These are phyloP conservation scores for Metopia argyrocephala DNA, from an alignment of 2,888 invertebrate genomes.

Conservation along the genomic window DNA sequence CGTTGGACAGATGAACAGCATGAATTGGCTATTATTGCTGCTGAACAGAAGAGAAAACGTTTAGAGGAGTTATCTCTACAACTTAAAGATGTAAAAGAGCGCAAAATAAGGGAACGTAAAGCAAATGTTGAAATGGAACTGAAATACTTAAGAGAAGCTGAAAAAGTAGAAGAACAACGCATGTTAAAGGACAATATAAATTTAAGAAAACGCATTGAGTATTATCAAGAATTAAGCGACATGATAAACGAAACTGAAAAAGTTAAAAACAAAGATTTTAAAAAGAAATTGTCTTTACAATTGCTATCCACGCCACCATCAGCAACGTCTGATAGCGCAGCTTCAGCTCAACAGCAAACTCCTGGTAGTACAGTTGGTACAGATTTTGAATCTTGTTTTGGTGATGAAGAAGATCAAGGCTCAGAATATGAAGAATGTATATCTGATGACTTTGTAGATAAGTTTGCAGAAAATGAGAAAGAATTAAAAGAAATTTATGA, in stretches of 20 bases:
- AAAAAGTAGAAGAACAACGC: slow-evolving; percentile 70
- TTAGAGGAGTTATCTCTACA: slow-evolving; percentile 72
- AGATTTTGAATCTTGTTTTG: slow-evolving; percentile 71
- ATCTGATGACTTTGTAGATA: slow-evolving; percentile 67
- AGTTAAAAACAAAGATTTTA: slow-evolving; percentile 10
- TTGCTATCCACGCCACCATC: slow-evolving; percentile 19
- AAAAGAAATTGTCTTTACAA: slow-evolving; percentile 42
- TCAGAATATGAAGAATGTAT: slow-evolving; percentile 70
- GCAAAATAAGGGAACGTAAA: slow-evolving; percentile 72
- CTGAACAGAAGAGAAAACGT: slow-evolving; percentile 69
- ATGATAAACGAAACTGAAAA: slow-evolving; percentile 65
- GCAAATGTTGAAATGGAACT: slow-evolving; percentile 71
- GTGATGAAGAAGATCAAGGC: slow-evolving; percentile 66
- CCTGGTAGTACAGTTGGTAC: slow-evolving; percentile 66
- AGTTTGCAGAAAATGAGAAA: slow-evolving; percentile 66
- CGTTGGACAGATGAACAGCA: slow-evolving; percentile 73
- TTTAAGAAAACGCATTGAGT: slow-evolving; percentile 72
- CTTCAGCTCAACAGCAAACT: slow-evolving; percentile 46
- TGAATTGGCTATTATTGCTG: slow-evolving; percentile 64
- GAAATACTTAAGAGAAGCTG: slow-evolving; percentile 68
- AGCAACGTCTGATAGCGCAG: slow-evolving; percentile 1
- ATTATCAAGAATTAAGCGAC: slow-evolving; percentile 71
- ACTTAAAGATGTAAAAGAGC: slow-evolving; percentile 69
- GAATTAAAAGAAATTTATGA: slow-evolving; percentile 63
- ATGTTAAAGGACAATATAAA: slow-evolving; percentile 71